Evolutionary conservation across 2,113 vertebrate species (phyloP).

Genomic region (Anseranas semipalmata): DNA sequence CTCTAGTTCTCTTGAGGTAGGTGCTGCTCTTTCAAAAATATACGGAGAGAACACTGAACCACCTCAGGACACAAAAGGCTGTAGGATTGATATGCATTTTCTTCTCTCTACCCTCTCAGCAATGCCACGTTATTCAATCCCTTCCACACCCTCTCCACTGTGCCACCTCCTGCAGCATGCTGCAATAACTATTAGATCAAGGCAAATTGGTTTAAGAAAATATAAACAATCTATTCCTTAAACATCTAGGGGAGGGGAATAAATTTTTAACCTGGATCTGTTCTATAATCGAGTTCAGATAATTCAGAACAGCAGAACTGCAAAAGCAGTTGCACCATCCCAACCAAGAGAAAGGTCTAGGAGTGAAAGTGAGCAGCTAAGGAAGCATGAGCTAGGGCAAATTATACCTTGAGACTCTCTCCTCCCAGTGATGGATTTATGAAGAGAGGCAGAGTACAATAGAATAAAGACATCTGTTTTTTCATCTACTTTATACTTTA

Average conservation of each 20-base stretch:
- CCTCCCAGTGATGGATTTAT: not conserved
- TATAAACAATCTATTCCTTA: not conserved
- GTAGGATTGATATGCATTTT: not conserved
- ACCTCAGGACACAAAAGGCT: not conserved
- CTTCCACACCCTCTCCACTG: not conserved
- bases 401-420: not conserved
- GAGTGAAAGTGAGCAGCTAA: not conserved
- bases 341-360: not conserved
- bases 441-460: not conserved
- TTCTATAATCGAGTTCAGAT: not conserved
- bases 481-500: not conserved
- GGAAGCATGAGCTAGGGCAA: not conserved
- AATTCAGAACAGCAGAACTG: not conserved
- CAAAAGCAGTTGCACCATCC: not conserved
- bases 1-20: not conserved
- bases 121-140: not conserved
- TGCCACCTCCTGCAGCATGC: not conserved
- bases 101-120: not conserved
- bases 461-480: not conserved
- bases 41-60: not conserved
- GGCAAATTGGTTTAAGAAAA: not conserved
- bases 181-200: not conserved
- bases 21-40: not conserved
- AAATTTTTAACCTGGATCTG: not conserved
- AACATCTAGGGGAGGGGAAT: fast-evolving